These are phyloP conservation scores for Ptychoptera albimana DNA, from an alignment of 2,888 invertebrate genomes.

Conservation along the genomic window DNA sequence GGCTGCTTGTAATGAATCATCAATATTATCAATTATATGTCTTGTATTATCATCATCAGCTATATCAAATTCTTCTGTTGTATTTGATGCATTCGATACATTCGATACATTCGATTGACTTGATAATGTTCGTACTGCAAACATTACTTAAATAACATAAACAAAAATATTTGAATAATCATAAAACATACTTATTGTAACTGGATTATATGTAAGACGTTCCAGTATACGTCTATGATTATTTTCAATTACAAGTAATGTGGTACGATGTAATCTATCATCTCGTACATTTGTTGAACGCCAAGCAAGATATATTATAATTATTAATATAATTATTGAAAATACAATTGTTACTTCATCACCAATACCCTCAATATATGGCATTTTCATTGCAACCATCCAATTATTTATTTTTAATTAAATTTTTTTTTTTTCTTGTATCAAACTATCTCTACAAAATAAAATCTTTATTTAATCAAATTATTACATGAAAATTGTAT, in stretches of 20 bases:
- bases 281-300: constrained; percentile 43
- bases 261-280: constrained; percentile 12
- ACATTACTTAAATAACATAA: background rate
- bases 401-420: background rate
- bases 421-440: too few relatives aligned
- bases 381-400: constrained; percentile 34
- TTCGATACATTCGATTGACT: constrained; percentile 11
- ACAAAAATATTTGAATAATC: background rate
- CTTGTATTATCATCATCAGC: constrained; percentile 10
- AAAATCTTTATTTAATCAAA: too few relatives aligned
- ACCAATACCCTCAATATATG: constrained; percentile 66
- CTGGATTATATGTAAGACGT: constrained; percentile 7
- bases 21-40: constrained; percentile 4
- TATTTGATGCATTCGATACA: constrained; percentile 18
- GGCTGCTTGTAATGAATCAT: constrained; percentile 12
- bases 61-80: constrained; percentile 26
- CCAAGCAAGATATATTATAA: constrained; percentile 51
- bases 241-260: constrained; percentile 15
- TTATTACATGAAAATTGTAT: too few relatives aligned
- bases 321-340: constrained; percentile 36
- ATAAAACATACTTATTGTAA: constrained; percentile 4
- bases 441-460: too few relatives aligned
- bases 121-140: constrained; percentile 9
- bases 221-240: constrained; percentile 11
- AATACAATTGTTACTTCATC: constrained; percentile 69